Base-by-base conservation (phyloP, 2,888 invertebrate species). In the Trissolcus japonicus region DNA sequence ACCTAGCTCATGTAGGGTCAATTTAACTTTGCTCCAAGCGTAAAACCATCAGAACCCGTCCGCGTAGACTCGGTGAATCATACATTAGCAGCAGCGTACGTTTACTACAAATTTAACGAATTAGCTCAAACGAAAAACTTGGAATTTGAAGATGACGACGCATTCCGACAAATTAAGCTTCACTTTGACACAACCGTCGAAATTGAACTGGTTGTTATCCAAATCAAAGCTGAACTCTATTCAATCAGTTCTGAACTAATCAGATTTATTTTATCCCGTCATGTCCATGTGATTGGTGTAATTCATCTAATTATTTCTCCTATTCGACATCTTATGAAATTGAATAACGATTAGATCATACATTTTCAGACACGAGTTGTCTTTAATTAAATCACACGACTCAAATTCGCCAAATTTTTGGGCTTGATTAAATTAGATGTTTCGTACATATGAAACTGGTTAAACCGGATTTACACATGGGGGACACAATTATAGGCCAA, bases 201-300 rank as follows among this genome's bases (percentile, higher is more conserved):
- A 48, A 69, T 62, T 55, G 56, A 69, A 56, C 13, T 53, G 19
- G 54, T 46, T 69, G 46, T n/a, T 60, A 73, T 65, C 50, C 40
- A 54, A 62, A 59, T 59, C 63, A 65, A 71, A 54, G 53, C 59
- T 43, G 48, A 53, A 59, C 59, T 54, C 40, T 55, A 50, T 54
- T 61, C 61, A 56, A 61, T 73, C 66, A 51, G n/a, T 14, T 66
- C 48, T 40, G 46, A 66, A 56, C 61, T 73, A 61, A 73, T 66
- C 56, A 61, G 62, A 51, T 57, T 29, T 53, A 50, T 66, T 55
- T 51, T 11, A 60, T 43, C 55, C 29, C 53, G 53, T 35, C 57
- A 59, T 41, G 69, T 6, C 17, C 61, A 59, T 21, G 19, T 50
- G 16, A 41, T 54, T 61, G 73, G 46, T 73, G 43, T 60, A 73